These are phyloP conservation scores for Cyphomyrus plagiostoma DNA, from an alignment of 2,113 vertebrate genomes.

Conservation along the genomic window DNA sequence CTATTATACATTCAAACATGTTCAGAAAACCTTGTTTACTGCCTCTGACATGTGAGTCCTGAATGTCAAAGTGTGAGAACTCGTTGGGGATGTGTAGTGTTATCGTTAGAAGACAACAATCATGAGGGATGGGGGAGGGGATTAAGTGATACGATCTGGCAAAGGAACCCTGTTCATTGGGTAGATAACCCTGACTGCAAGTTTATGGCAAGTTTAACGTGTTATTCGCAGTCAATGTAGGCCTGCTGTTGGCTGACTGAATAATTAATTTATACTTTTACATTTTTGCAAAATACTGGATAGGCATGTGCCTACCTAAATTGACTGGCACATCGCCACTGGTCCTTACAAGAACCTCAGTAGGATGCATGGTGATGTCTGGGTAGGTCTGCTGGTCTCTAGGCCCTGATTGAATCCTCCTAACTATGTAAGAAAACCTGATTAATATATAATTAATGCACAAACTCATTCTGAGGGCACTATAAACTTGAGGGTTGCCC, in stretches of 20 bases:
- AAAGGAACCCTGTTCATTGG: not conserved
- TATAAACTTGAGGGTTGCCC: not conserved
- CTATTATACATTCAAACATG: not conserved
- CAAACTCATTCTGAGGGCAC: not conserved
- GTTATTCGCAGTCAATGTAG: not conserved
- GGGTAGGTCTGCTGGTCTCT: not conserved
- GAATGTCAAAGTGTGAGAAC: not conserved
- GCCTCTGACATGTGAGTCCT: not conserved
- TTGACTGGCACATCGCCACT: not conserved
- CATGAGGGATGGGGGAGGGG: not conserved
- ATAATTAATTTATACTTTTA: not conserved
- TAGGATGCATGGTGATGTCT: not conserved
- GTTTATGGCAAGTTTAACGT: not conserved
- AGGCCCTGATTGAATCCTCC: not conserved
- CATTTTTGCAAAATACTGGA: not conserved
- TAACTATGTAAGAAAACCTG: not conserved
- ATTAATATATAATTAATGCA: not conserved
- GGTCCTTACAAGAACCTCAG: not conserved
- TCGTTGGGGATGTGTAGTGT: not conserved
- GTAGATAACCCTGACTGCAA: not conserved
- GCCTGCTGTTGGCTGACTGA: not conserved
- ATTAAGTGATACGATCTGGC: not conserved
- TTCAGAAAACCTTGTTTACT: not conserved
- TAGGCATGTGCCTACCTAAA: not conserved
- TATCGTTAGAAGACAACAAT: not conserved